Conservation (phyloP, 2,113 vertebrate species). For the Microtus pennsylvanicus region DNA sequence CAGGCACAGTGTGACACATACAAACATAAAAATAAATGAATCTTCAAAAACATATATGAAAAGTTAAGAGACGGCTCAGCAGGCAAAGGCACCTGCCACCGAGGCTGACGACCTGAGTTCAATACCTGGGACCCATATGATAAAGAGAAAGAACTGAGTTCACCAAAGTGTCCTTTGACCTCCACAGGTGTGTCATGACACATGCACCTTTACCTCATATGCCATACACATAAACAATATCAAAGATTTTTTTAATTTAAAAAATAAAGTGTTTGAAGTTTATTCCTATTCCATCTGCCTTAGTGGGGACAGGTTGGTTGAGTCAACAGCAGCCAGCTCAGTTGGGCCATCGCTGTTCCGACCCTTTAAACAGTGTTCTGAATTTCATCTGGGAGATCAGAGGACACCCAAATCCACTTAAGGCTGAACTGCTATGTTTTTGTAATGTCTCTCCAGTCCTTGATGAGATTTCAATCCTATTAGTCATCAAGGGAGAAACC, state of each 20-base stretch:
- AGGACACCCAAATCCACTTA: constrained; percentile 75
- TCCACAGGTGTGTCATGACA: not conserved
- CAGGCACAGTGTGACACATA: no score
- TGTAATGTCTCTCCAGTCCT: constrained; percentile 78
- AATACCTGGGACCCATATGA: not conserved
- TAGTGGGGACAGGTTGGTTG: not conserved
- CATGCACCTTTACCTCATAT: not conserved
- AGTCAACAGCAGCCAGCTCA: not conserved
- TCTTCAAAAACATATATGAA: no score
- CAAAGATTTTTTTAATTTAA: not conserved
- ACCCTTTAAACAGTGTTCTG: constrained; percentile 48
- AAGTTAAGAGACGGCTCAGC: not conserved
- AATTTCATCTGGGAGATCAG: constrained; percentile 81
- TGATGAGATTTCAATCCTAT: constrained; percentile 84
- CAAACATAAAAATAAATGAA: not conserved
- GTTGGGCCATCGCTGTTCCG: not conserved
- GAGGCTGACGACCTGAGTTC: not conserved
- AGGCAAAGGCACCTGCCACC: not conserved
- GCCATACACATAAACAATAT: not conserved
- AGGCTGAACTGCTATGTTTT: constrained; percentile 70
- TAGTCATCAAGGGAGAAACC: constrained; percentile 72
- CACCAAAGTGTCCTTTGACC: not conserved
- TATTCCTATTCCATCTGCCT: not conserved
- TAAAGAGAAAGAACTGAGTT: not conserved
- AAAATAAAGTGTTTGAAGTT: not conserved